Percentiles rank a stretch among this genome's conserved stretches.
Evolutionary conservation across 2,888 invertebrate species (phyloP).

Genomic region (Cosmia trapezina): DNA sequence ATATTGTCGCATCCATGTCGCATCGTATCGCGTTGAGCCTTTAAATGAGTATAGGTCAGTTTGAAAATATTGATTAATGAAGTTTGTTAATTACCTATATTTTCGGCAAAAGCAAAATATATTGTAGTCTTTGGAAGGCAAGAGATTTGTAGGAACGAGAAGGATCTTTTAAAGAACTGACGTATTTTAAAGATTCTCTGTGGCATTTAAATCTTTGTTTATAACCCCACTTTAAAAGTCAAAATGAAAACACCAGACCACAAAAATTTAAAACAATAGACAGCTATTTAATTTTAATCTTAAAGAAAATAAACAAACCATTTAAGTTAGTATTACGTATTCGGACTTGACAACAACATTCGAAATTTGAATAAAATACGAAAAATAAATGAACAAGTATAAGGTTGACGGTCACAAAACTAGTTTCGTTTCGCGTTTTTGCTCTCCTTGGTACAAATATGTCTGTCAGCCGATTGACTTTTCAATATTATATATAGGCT

Average conservation of each 20-base stretch:
- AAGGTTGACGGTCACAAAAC: conserved; percentile 53
- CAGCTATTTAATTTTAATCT: not conserved
- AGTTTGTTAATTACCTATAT: not conserved
- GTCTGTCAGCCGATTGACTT: conserved; percentile 31
- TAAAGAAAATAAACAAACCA: conserved; percentile 38
- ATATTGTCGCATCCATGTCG: too few relatives aligned
- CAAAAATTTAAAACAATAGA: conserved; percentile 4
- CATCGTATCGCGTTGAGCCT: too few relatives aligned
- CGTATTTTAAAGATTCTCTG: not conserved
- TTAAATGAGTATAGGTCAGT: not conserved
- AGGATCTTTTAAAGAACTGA: not conserved
- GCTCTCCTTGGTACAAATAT: conserved; percentile 53
- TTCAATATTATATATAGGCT: conserved; percentile 21
- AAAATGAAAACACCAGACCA: not conserved
- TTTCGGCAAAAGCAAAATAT: not conserved
- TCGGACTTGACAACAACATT: conserved; percentile 39
- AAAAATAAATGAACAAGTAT: conserved; percentile 37
- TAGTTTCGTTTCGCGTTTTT: conserved; percentile 46
- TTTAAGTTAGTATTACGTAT: conserved; percentile 15
- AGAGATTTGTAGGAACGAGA: not conserved
- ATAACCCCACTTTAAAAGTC: not conserved
- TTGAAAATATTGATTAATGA: not conserved
- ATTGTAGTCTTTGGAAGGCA: not conserved
- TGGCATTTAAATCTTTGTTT: too few relatives aligned
- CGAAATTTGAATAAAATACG: conserved; percentile 47